A percentile compares a stretch with the other conserved stretches of the same genome.
phyloP scores from a whole-genome alignment of 35 echinoderm and acorn worm genomes.

The Strongylocentrotus purpuratus region DNA sequence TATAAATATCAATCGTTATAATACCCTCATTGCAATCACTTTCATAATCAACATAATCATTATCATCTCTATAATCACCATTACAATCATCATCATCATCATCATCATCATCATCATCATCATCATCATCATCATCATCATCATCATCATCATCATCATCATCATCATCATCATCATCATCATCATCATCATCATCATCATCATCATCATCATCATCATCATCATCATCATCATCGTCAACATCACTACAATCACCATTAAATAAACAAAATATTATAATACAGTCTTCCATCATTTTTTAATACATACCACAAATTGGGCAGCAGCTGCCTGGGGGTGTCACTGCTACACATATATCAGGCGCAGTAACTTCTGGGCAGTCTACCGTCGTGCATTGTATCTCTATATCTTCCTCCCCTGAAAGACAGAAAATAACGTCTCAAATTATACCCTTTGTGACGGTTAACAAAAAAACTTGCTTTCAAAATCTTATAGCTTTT shows the following conservation, averaged over 20 bases:
- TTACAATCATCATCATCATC: not conserved
- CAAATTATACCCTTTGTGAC: too few relatives aligned
- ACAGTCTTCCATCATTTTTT: too few relatives aligned
- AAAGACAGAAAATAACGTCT: not conserved
- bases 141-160: too few relatives aligned
- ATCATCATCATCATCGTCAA: too few relatives aligned
- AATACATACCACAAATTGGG: constrained; percentile 89
- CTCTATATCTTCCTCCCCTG: constrained; percentile 54
- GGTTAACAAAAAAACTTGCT: too few relatives aligned
- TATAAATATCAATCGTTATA: too few relatives aligned
- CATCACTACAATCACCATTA: not conserved
- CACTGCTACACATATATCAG: constrained; percentile 73
- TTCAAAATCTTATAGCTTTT: too few relatives aligned
- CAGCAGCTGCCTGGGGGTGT: constrained; percentile 97
- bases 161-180: not conserved
- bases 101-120: too few relatives aligned
- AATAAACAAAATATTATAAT: too few relatives aligned
- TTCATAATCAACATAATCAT: too few relatives aligned
- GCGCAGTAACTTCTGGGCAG: constrained; percentile 66
- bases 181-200: not conserved
- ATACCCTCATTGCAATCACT: too few relatives aligned
- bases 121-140: not conserved
- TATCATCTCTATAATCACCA: not conserved
- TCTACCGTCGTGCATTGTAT: constrained; percentile 75
- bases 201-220: too few relatives aligned